These are phyloP conservation scores for Condylura cristata DNA, from an alignment of 2,113 vertebrate genomes.

Conservation along the genomic window DNA sequence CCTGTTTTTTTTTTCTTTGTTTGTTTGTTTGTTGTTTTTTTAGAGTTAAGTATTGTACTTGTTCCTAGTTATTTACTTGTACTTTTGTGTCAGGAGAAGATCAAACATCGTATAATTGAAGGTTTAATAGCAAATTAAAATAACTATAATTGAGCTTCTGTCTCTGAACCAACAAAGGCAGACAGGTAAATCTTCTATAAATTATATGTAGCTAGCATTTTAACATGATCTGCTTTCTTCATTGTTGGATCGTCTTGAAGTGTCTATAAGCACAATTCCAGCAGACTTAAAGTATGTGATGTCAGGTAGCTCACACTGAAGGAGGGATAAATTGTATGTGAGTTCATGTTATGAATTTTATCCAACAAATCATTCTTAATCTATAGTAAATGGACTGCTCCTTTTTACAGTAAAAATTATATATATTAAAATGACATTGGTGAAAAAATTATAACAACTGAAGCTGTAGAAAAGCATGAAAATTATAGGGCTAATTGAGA, in stretches of 20 bases:
- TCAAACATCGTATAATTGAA: not conserved
- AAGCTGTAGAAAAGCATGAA: not conserved
- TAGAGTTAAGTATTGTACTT: not conserved
- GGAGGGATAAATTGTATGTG: not conserved
- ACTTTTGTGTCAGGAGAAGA: not conserved
- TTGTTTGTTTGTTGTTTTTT: too few species aligned
- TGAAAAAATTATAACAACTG: not conserved
- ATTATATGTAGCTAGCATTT: not conserved
- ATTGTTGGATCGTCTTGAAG: not conserved
- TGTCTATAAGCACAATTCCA: not conserved
- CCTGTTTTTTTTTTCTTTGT: not conserved
- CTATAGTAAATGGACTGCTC: not conserved
- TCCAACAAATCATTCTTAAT: not conserved
- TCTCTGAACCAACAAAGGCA: not conserved
- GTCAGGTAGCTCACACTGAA: not conserved
- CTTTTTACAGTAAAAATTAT: not conserved
- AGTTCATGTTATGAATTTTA: not conserved
- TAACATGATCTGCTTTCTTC: not conserved
- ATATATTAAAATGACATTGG: not conserved
- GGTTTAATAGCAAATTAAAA: not conserved
- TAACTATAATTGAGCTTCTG: conserved; percentile 9
- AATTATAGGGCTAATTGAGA: not conserved
- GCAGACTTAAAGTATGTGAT: not conserved
- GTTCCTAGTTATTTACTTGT: conserved; percentile 28
- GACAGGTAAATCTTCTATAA: not conserved